Conservation (phyloP, 2,888 invertebrate genomes). For the Branchipolynoe longqiensis region DNA sequence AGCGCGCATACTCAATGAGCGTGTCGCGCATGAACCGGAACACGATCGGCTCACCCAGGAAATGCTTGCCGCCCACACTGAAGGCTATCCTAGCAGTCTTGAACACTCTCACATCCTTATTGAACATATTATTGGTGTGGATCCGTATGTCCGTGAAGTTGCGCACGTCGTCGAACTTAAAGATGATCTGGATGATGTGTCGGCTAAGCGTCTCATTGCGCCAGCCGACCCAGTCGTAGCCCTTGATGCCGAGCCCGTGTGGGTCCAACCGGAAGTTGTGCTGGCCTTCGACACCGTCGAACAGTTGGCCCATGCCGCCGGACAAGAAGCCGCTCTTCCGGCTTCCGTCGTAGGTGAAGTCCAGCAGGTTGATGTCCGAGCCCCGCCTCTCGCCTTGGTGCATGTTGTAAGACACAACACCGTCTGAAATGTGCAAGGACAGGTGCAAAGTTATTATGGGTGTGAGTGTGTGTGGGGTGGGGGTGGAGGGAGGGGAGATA, state of each 20-base stretch:
- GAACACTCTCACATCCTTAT: slow-evolving; percentile 92
- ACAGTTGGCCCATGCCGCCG: slow-evolving; percentile 91
- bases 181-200: slow-evolving; percentile 88
- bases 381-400: slow-evolving; percentile 92
- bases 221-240: slow-evolving; percentile 96
- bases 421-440: slow-evolving; percentile 84
- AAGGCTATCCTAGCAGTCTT: slow-evolving; percentile 89
- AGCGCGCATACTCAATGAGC: slow-evolving; percentile 90
- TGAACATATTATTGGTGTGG: slow-evolving; percentile 92
- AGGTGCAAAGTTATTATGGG: too few species aligned
- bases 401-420: slow-evolving; percentile 92
- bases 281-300: slow-evolving; percentile 90
- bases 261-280: slow-evolving; percentile 88
- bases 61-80: slow-evolving; percentile 89
- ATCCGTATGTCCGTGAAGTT: slow-evolving; percentile 92
- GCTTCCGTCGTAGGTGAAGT: slow-evolving; percentile 91
- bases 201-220: slow-evolving; percentile 85
- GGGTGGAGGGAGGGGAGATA: too few species aligned
- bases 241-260: slow-evolving; percentile 85
- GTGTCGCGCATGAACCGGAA: slow-evolving; percentile 87
- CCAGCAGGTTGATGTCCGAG: slow-evolving; percentile 90
- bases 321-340: slow-evolving; percentile 84
- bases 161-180: slow-evolving; percentile 93
- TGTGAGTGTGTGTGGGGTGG: too few species aligned
- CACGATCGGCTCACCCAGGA: slow-evolving; percentile 88